Conservation (phyloP, 2,113 vertebrate species). For the Pachycephala philippinensis region DNA sequence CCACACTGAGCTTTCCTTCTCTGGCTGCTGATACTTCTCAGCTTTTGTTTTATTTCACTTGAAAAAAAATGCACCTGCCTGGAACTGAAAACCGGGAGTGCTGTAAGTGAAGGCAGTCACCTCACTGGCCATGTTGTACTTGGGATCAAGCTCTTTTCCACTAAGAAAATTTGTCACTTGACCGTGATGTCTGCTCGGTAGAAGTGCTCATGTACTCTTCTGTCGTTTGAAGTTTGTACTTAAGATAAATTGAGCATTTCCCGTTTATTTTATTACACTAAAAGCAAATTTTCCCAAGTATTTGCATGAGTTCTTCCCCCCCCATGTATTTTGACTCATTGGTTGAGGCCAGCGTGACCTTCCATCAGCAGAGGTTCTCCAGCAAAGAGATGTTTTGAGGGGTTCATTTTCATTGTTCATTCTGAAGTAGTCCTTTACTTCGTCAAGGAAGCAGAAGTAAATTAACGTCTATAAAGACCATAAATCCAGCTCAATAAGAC, state of each 20-base stretch:
- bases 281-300: neutral
- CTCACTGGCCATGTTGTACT: neutral
- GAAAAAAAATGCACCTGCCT: neutral
- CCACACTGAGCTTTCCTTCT: neutral
- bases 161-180: neutral
- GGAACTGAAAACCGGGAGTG: neutral
- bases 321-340: neutral
- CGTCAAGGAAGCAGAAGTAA: neutral
- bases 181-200: fast-evolving
- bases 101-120: neutral
- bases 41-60: neutral
- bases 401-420: neutral
- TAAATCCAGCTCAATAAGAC: slow-evolving; percentile 31
- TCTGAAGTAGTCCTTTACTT: neutral
- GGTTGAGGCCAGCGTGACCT: fast-evolving
- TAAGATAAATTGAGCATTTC: neutral
- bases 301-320: fast-evolving
- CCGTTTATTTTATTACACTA: neutral
- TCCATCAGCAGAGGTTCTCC: neutral
- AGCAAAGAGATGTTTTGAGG: neutral
- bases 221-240: neutral
- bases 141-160: neutral
- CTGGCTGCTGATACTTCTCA: neutral
- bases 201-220: neutral
- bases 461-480: neutral